Conservation (phyloP, 2,113 vertebrate species). For the Pao palembangensis region DNA sequence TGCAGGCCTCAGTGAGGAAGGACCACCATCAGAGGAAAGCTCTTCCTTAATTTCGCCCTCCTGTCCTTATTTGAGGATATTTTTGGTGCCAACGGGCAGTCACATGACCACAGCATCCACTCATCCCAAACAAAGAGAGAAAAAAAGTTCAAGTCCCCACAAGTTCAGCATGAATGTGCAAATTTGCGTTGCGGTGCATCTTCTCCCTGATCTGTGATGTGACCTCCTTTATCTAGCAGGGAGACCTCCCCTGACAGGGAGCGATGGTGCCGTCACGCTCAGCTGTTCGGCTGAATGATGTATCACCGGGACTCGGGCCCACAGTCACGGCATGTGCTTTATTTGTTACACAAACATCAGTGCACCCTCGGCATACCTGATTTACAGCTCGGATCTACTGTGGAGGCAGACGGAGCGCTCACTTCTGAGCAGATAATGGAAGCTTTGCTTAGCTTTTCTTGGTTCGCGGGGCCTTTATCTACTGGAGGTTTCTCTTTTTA, state of each 20-base stretch:
- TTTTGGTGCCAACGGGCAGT: slow-evolving; percentile 36
- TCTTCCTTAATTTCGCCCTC: too few relatives aligned
- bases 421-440: slow-evolving; percentile 24
- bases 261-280: slow-evolving; percentile 58
- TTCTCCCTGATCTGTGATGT: slow-evolving; percentile 3
- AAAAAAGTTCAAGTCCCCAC: too few relatives aligned
- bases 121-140: slow-evolving; percentile 4
- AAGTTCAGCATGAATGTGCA: background rate
- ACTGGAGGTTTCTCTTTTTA: background rate
- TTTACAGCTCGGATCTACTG: slow-evolving; percentile 43
- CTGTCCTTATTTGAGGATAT: slow-evolving; percentile 1
- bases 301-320: slow-evolving; percentile 38
- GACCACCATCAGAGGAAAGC: slow-evolving; percentile 42
- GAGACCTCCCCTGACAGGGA: slow-evolving; percentile 30
- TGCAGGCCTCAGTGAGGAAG: slow-evolving; percentile 20
- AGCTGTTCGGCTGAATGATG: slow-evolving; percentile 62
- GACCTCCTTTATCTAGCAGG: slow-evolving; percentile 19
- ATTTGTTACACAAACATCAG: slow-evolving; percentile 50
- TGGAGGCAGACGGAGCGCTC: slow-evolving; percentile 8
- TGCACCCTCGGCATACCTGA: slow-evolving; percentile 29
- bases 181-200: slow-evolving; percentile 15
- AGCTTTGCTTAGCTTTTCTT: too few relatives aligned
- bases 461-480: too few relatives aligned
- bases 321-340: slow-evolving; percentile 48
- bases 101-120: slow-evolving; percentile 29